These are phyloP conservation scores for Xanthorhoe spadicearia DNA, from an alignment of 2,888 invertebrate genomes.

Conservation along the genomic window DNA sequence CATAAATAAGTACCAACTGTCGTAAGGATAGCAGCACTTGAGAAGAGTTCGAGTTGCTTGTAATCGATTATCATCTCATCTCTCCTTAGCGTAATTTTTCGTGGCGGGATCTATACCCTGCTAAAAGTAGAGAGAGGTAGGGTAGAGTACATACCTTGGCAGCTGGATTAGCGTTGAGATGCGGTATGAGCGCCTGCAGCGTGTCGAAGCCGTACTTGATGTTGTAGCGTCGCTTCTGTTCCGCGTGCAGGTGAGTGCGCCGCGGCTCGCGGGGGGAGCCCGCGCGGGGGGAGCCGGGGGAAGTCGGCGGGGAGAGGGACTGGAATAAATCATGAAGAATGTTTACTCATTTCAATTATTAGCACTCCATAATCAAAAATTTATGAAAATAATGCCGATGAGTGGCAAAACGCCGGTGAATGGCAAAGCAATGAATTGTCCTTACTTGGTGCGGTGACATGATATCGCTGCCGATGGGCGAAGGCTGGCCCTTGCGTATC, in stretches of 20 bases:
- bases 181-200: conserved; percentile 95
- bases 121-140: no score
- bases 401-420: no score
- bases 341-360: no score
- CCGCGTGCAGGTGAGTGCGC: conserved; percentile 96
- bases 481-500: conserved; percentile 68
- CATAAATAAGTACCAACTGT: no score
- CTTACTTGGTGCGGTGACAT: conserved; percentile 80
- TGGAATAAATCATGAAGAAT: no score
- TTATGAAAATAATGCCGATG: no score
- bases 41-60: no score
- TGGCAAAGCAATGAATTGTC: not conserved
- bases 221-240: conserved; percentile 97
- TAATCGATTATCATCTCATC: no score
- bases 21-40: no score
- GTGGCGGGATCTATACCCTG: no score
- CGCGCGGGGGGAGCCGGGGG: conserved; percentile 80
- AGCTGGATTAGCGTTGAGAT: conserved; percentile 94
- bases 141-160: conserved; percentile 90
- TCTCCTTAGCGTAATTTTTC: no score
- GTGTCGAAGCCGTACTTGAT: conserved; percentile 98
- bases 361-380: no score
- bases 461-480: conserved; percentile 75
- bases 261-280: conserved; percentile 88
- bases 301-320: conserved; percentile 84